Conservation (phyloP, 2,113 vertebrate genomes). For the Saccopteryx bilineata region DNA sequence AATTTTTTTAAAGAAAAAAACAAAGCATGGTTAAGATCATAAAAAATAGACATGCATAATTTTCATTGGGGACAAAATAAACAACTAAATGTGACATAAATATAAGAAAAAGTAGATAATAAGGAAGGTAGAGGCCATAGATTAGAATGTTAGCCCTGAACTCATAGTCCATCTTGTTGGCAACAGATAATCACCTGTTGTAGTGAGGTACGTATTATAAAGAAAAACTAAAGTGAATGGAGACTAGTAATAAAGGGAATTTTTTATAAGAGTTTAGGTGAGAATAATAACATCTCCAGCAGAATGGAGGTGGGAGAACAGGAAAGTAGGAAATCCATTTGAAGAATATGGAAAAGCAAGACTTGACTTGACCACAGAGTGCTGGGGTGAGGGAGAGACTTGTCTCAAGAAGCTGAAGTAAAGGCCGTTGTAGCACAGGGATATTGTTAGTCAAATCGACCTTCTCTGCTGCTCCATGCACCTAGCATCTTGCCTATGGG, state of each 20-base stretch:
- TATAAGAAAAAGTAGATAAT: not conserved
- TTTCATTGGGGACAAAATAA: constrained; percentile 3
- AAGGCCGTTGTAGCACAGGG: not conserved
- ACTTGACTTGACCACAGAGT: not conserved
- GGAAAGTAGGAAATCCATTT: not conserved
- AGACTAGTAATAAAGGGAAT: not conserved
- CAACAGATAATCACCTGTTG: not conserved
- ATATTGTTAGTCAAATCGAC: not conserved
- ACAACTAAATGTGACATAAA: constrained; percentile 15
- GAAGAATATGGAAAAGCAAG: constrained; percentile 25
- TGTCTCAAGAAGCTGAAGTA: not conserved
- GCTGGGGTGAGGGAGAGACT: not conserved
- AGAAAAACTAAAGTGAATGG: constrained; percentile 27
- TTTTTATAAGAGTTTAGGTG: not conserved
- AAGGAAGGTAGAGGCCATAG: not conserved
- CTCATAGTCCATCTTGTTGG: not conserved
- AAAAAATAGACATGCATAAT: not conserved
- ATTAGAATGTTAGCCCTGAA: not conserved
- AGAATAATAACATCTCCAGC: not conserved
- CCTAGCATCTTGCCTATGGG: not conserved
- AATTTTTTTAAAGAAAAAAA: not conserved
- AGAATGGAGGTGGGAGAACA: not conserved
- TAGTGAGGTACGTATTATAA: not conserved
- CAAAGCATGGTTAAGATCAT: not conserved
- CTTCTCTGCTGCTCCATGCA: no score